Evolutionary conservation across 1,140 invertebrate species (phyloP).

Genomic region (Pentalonia nigronervosa): DNA sequence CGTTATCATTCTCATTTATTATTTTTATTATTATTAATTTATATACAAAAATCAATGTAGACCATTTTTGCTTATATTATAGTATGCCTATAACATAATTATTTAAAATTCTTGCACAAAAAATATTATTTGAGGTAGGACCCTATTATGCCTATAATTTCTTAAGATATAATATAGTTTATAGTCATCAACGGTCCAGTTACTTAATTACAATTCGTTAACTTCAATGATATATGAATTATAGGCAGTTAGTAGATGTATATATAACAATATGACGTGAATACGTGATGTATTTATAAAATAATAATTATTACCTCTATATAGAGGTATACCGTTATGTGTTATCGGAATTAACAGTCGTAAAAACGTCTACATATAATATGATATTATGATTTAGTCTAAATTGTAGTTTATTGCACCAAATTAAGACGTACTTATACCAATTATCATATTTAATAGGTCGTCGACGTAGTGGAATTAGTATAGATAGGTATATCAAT

Average conservation of each 20-base stretch:
- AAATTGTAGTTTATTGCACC: neutral
- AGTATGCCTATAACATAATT: neutral
- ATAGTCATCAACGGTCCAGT: too few relatives aligned
- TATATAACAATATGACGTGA: neutral
- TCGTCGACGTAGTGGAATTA: neutral
- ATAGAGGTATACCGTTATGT: neutral
- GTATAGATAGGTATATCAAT: constrained; percentile 13
- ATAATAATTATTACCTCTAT: neutral
- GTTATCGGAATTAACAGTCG: neutral
- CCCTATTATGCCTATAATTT: too few relatives aligned
- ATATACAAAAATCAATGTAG: too few relatives aligned
- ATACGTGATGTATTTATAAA: neutral
- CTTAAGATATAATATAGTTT: too few relatives aligned
- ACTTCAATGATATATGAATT: neutral
- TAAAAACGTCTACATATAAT: neutral
- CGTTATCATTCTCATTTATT: neutral
- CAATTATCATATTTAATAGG: constrained; percentile 13
- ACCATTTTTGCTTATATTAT: neutral
- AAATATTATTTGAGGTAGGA: neutral
- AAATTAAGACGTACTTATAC: neutral
- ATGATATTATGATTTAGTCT: neutral
- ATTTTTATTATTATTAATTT: neutral
- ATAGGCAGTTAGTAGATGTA: neutral
- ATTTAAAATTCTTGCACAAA: neutral
- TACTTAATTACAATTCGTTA: neutral